Evolutionary conservation across 1,140 invertebrate species (phyloP), one percentile per base, ranked within the genome.

Genomic region (Drosophila tropicalis): DNA sequence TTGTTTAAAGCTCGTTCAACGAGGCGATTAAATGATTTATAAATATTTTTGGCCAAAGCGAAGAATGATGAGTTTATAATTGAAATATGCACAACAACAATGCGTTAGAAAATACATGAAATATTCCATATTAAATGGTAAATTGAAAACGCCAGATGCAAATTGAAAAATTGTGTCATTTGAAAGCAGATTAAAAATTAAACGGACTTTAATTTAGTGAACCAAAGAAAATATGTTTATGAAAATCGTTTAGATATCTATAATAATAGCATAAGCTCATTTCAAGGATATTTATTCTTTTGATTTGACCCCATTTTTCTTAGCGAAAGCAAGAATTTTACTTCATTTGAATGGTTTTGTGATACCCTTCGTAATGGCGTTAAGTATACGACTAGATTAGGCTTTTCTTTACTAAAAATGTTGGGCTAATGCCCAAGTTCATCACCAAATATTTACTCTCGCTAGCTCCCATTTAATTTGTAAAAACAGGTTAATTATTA

Each of bases 1-100:
- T 70, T 76, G 66, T 39, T 58, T 58, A 39, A 36, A 58, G 25
- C 32, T 58, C 56, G 32, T 36, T 36, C 32, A 58, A 58, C 56
- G 56, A 36, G 32, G 66, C 39, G 73, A 41, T 76, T 76, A 76
- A 76, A 76, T 76, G 73, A 76, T 76, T 76, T 76, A 76, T 76
- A 76, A 76, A 76, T 61, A 67, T 76, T 75, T 75, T 76, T 63
- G 34, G 51, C 57, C 54, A 55, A 70, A 76, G 29, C 32, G 34
- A n/a, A 57, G n/a, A 29, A 9, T 15, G 55, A 57, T 57, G 55
- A 57, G 55, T 19, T 36, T 19, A 36, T 36, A 36, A 58, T 39
- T 39, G 56, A 39, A 19, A 12, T 4, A 39, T n/a, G 15, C n/a
- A 17, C 9, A 51, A 22, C 44, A 51, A 29, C 29, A 10, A 22